A percentile compares a stretch with the other conserved stretches of the same genome.
Conservation (phyloP, 2,888 invertebrate genomes). For the Empis livida region DNA sequence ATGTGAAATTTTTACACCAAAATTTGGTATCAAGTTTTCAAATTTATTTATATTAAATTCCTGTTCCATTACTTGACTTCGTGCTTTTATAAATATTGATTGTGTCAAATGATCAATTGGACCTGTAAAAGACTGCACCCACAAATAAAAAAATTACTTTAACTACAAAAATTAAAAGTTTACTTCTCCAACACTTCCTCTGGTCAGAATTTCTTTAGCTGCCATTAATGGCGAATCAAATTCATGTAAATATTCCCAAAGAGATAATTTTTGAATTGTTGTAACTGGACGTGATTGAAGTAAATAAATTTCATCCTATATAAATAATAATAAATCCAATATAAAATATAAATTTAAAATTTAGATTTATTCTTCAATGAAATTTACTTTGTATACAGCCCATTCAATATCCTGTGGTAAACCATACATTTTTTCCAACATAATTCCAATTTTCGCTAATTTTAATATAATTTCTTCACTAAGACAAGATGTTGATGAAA, state of each 20-base stretch:
- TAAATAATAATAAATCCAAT: too few relatives aligned
- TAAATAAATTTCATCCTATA: constrained; percentile 46
- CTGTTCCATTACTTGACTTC: neutral
- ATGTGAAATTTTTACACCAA: neutral
- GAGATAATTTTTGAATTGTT: constrained; percentile 55
- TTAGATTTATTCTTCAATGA: constrained; percentile 3
- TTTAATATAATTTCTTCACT: constrained; percentile 40
- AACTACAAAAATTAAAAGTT: neutral
- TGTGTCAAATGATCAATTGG: constrained; percentile 4
- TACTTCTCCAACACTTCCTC: constrained; percentile 61
- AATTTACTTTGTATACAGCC: constrained; percentile 47
- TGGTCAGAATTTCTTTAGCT: constrained; percentile 51
- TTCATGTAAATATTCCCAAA: constrained; percentile 69
- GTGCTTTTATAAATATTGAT: neutral
- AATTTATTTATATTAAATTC: neutral
- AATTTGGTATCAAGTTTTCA: neutral
- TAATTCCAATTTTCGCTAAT: constrained; percentile 43
- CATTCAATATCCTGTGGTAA: constrained; percentile 69
- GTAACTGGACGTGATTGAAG: constrained; percentile 73
- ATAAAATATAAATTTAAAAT: constrained; percentile 15
- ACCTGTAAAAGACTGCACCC: neutral
- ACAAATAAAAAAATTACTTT: neutral
- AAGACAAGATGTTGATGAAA: constrained; percentile 29
- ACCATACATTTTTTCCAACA: constrained; percentile 54
- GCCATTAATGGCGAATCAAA: constrained; percentile 53